These are phyloP conservation scores for Hoplias malabaricus DNA, from an alignment of 2,113 vertebrate genomes.

Conservation along the genomic window DNA sequence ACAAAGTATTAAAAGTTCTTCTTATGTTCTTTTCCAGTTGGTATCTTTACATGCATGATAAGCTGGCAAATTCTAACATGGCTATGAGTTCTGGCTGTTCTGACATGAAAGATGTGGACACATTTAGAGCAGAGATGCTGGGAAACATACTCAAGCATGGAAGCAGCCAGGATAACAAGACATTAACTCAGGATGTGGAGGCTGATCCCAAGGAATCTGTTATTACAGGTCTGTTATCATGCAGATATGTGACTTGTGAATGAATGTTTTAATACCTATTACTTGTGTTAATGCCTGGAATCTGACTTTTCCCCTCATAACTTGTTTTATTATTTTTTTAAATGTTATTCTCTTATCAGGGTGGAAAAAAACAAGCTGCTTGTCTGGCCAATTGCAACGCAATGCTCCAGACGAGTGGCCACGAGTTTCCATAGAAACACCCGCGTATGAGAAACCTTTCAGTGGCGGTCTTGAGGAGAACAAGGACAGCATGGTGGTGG, in stretches of 20 bases:
- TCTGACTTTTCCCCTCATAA: neutral
- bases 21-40: conserved; percentile 29
- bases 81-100: conserved; percentile 5
- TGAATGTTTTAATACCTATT: too few relatives aligned
- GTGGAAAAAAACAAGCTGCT: conserved; percentile 51
- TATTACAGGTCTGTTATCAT: conserved; percentile 32
- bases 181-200: neutral
- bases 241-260: neutral
- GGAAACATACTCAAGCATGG: conserved; percentile 15
- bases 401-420: conserved; percentile 45
- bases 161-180: conserved; percentile 1
- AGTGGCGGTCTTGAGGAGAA: conserved; percentile 76
- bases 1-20: neutral
- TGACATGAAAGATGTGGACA: conserved; percentile 27
- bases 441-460: conserved; percentile 40
- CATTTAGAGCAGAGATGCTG: conserved; percentile 16
- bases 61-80: neutral
- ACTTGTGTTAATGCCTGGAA: neutral
- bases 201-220: neutral
- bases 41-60: conserved; percentile 51
- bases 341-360: conserved; percentile 57
- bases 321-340: neutral
- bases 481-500: conserved; percentile 83
- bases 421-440: conserved; percentile 52
- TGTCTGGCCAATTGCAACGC: conserved; percentile 62